A percentile compares a stretch with the other conserved stretches of the same genome.
These are phyloP conservation scores for Gymnosoma rotundatum DNA, from an alignment of 2,888 invertebrate species.

Conservation along the genomic window DNA sequence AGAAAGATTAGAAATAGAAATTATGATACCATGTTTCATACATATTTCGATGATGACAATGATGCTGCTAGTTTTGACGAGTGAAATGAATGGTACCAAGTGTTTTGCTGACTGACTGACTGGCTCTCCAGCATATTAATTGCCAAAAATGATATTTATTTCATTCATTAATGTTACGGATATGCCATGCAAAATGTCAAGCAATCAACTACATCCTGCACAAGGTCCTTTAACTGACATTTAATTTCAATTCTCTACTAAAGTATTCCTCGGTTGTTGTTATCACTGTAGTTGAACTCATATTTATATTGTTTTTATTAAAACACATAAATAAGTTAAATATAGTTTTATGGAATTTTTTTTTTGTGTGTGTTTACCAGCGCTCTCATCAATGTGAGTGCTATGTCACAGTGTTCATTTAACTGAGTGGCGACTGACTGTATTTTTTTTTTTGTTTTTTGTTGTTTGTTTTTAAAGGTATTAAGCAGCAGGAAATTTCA, in stretches of 20 bases:
- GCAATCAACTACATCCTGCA: constrained; percentile 81
- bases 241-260: constrained; percentile 52
- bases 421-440: constrained; percentile 14
- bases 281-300: constrained; percentile 34
- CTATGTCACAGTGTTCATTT: constrained; percentile 62
- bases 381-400: constrained; percentile 40
- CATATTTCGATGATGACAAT: constrained; percentile 62
- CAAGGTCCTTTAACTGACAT: constrained; percentile 68
- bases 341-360: constrained; percentile 41
- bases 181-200: constrained; percentile 79
- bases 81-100: constrained; percentile 60
- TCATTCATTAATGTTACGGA: constrained; percentile 78
- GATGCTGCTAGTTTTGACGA: constrained; percentile 56
- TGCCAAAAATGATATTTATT: constrained; percentile 81
- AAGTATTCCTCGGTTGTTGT: constrained; percentile 16
- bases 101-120: constrained; percentile 32
- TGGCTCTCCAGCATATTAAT: constrained; percentile 74
- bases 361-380: background rate
- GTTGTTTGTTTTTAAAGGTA: constrained; percentile 25
- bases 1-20: constrained; percentile 29
- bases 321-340: constrained; percentile 67
- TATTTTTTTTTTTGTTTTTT: background rate
- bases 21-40: constrained; percentile 66
- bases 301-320: constrained; percentile 66
- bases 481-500: constrained; percentile 55